Conservation (phyloP, 2,113 vertebrate genomes). For the Arenaria interpres region DNA sequence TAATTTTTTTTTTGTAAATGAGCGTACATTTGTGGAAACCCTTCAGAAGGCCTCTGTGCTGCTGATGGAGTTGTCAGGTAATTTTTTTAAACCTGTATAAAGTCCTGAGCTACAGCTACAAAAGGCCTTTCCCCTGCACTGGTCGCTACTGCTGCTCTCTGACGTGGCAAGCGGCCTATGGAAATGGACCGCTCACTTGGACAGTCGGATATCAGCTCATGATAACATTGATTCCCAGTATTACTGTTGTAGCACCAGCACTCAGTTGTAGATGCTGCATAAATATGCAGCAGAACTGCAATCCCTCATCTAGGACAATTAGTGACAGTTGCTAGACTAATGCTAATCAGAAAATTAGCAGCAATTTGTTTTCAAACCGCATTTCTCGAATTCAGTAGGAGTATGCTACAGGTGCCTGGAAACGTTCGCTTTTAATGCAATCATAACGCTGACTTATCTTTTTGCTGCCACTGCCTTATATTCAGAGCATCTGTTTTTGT, state of each 20-base stretch:
- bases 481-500: not conserved
- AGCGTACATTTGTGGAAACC: not conserved
- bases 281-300: not conserved
- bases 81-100: not conserved
- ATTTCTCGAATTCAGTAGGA: not conserved
- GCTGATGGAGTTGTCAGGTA: not conserved
- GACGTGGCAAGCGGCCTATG: not conserved
- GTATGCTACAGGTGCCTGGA: not conserved
- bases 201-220: rapidly evolving
- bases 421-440: rapidly evolving
- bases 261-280: not conserved
- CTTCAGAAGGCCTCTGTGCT: not conserved
- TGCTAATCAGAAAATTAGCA: not conserved
- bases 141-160: not conserved
- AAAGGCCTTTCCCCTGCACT: not conserved
- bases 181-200: rapidly evolving
- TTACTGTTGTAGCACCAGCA: not conserved
- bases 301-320: not conserved
- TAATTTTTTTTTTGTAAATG: not conserved
- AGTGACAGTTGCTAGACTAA: not conserved
- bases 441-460: rapidly evolving
- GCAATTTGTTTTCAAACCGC: not conserved
- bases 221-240: not conserved
- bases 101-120: not conserved
- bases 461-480: not conserved